Evolutionary conservation across 2,888 invertebrate species (phyloP).

Genomic region (Byasa hedistus): DNA sequence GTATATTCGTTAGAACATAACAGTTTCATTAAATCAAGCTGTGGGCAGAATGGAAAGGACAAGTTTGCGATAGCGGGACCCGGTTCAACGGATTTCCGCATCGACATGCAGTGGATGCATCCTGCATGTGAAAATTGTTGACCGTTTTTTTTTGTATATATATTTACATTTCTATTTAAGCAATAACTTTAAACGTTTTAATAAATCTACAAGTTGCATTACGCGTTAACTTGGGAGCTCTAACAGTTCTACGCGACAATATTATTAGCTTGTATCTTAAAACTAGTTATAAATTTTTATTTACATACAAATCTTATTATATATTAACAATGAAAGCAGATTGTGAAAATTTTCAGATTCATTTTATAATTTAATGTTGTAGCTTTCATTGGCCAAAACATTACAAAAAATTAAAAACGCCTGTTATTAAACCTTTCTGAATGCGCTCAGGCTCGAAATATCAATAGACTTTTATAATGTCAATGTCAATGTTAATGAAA

Average conservation of each 20-base stretch:
- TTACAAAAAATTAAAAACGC: too few species aligned
- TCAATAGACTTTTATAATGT: too few species aligned
- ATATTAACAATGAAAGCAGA: too few species aligned
- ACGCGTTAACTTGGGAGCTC: not conserved
- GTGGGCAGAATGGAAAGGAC: constrained; percentile 50
- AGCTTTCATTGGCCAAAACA: too few species aligned
- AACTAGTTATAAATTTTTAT: not conserved
- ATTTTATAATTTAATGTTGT: too few species aligned
- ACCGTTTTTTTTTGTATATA: constrained; percentile 13
- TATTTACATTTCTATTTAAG: constrained; percentile 2
- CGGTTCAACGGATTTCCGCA: constrained; percentile 57
- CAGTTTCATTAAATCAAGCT: constrained; percentile 29
- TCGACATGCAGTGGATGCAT: constrained; percentile 45
- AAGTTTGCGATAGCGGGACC: constrained; percentile 55
- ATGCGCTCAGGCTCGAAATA: too few species aligned
- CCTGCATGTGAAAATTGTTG: constrained; percentile 36
- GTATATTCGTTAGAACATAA: not conserved
- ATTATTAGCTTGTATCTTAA: not conserved
- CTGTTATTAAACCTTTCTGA: too few species aligned
- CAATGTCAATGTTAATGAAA: too few species aligned
- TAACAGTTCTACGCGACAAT: not conserved
- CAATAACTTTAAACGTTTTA: not conserved
- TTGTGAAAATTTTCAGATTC: too few species aligned
- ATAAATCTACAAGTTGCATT: not conserved
- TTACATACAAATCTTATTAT: too few species aligned